Base-by-base conservation (phyloP, 2,113 vertebrate species). In the Prolemur simus region DNA sequence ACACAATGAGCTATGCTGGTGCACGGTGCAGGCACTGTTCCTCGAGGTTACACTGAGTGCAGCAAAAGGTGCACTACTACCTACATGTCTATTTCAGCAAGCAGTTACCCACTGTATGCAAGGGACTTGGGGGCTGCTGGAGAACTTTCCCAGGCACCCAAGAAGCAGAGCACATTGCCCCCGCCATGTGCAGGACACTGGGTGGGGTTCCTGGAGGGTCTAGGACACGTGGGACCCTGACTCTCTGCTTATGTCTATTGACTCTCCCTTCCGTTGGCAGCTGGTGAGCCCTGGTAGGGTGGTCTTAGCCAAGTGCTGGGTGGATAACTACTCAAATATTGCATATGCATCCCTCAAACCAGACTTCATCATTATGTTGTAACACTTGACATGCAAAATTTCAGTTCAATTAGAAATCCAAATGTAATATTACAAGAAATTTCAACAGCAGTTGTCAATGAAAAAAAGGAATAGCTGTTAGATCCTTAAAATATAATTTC, bases 321-420 rank as follows among this genome's bases (percentile, higher is more conserved):
- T 34, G 52, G 45, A 6, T 47, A 58, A 32, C 12, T 77, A 63
- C 27, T 84, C 78, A 63, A 49, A 42, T 54, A 37, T 27, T 58
- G 84, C 69, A 49, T 23, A 17, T 5, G 52, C 29, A 32, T 5
- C 63, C 34, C 58, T 84, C 95, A 34, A 14, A 39, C 37, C 56
- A 80, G 39, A 14, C n/a, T 54, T 64, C 52, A 91, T 37, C 52
- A n/a, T 94, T 80, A 64, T 84, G 69, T 60, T 18, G 21, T 85
- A 89, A 66, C 21, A 91, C 83, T 85, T 80, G 58, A 69, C 94
- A 71, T 42, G 21, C 52, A 71, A 94, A 96, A 96, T 58, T 94
- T 96, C 89, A 89, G 91, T 91, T 82, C 89, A 78, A 63, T 95
- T 96, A 91, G 73, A 96, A 93, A 93, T 80, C 83, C 86, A 92